Evolutionary conservation across 2,797 vertebrate species (phyloP), one percentile per base, ranked within the genome.

Genomic region (Loriculus beryllinus): DNA sequence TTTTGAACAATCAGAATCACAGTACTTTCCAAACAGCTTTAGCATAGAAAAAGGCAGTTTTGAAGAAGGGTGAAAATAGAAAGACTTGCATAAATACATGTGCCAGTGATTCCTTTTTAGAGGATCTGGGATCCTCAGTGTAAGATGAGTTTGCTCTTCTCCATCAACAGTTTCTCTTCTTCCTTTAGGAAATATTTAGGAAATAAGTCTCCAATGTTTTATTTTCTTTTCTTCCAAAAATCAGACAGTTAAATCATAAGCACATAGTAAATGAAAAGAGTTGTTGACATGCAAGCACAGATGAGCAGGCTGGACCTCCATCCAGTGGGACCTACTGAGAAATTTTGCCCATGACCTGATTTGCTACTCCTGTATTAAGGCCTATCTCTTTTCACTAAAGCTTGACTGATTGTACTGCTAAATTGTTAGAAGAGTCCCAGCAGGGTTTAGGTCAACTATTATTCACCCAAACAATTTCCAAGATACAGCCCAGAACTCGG

Each of bases 91-190:
- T 13, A 79, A 87, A 47, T 31, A 25, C 33, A 6, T 9, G 4
- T 59, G 51, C 6, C 47, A 82, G 20, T 48, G 57, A 64, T 49
- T 33, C 3, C 39, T 52, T 48, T 75, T 54, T 65, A 89, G 74
- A 65, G 70, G 56, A 91, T 67, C 14, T 43, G 21, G 10, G 7
- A 8, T 84, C 48, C n/a, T 65, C 23, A 28, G 48, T 0, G 0
- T 47, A 51, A 90, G 51, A 68, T 6, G 13, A 77, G 7, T 67
- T 82, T 71, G 14, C 40, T 54, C 9, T 62, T 79, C 62, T 69
- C 43, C 64, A 64, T 60, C 86, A 96, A 68, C 78, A 76, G 43
- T 96, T 93, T 95, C 25, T 70, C 62, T 87, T 93, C 78, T 37
- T 79, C 68, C 14, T 83, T 78, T 60, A 72, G 23, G 21, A 56